These are phyloP conservation scores for Brachirus orientalis DNA, from an alignment of 2,113 vertebrate genomes.

Conservation along the genomic window DNA sequence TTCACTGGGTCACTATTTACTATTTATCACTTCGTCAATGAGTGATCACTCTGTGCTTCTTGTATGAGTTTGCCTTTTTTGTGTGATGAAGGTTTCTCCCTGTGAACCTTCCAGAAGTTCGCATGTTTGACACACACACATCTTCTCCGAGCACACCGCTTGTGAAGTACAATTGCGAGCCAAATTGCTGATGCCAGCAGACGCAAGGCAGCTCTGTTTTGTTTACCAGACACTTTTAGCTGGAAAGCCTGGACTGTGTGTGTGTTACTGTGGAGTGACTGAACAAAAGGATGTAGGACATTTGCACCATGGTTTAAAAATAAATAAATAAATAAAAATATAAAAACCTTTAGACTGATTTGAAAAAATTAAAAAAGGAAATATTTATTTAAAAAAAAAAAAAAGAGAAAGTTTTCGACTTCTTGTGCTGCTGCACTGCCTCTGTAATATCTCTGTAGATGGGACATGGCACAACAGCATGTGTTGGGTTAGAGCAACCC, in stretches of 20 bases:
- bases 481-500: conserved; percentile 40
- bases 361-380: too few relatives aligned
- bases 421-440: too few relatives aligned
- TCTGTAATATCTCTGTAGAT: conserved; percentile 2
- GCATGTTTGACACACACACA: conserved; percentile 52
- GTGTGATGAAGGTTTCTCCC: not conserved
- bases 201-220: conserved; percentile 79
- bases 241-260: conserved; percentile 63
- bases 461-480: conserved; percentile 51
- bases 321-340: too few relatives aligned
- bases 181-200: conserved; percentile 85
- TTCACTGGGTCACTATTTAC: not conserved
- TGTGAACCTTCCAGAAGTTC: conserved; percentile 57
- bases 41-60: not conserved
- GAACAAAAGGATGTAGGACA: conserved; percentile 71
- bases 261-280: conserved; percentile 54
- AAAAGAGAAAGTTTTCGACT: too few relatives aligned
- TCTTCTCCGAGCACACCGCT: conserved; percentile 56
- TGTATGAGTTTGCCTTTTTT: not conserved
- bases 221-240: conserved; percentile 81
- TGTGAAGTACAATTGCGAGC: conserved; percentile 79
- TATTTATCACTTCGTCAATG: too few relatives aligned
- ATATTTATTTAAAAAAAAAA: too few relatives aligned
- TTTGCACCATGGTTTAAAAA: too few relatives aligned
- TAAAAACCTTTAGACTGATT: too few relatives aligned